Conservation (phyloP, 2,888 invertebrate genomes). For the Periphyllus acericola region DNA sequence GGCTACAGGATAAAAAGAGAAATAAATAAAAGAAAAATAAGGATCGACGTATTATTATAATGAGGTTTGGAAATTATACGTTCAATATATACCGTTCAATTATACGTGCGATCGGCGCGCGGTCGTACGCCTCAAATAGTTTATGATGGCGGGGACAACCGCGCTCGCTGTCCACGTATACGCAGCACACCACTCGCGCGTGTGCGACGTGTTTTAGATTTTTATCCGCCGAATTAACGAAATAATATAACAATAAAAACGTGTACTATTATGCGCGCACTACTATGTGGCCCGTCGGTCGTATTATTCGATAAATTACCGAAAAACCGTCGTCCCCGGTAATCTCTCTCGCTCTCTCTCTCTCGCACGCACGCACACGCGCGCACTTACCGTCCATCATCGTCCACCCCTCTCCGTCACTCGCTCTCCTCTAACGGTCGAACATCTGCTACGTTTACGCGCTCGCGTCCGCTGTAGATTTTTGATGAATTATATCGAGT, state of each 20-base stretch:
- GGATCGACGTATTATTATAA: too few relatives aligned
- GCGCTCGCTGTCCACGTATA: not conserved
- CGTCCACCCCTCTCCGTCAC: too few relatives aligned
- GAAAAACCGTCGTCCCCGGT: not conserved
- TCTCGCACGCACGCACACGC: too few relatives aligned
- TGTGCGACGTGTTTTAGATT: slow-evolving; percentile 3
- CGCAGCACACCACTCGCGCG: not conserved
- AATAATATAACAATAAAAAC: slow-evolving; percentile 8
- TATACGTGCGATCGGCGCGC: too few relatives aligned
- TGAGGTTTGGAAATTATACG: too few relatives aligned
- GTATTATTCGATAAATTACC: slow-evolving; percentile 51
- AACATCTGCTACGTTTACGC: slow-evolving; percentile 49
- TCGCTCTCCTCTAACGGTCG: not conserved
- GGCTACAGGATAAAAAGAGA: too few relatives aligned
- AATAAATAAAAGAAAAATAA: too few relatives aligned
- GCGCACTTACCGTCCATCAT: too few relatives aligned
- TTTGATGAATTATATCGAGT: slow-evolving; percentile 55
- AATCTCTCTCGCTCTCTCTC: not conserved
- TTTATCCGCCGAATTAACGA: slow-evolving; percentile 1
- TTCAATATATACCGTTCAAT: too few relatives aligned
- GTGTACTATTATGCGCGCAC: not conserved
- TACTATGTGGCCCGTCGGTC: not conserved
- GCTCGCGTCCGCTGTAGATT: slow-evolving; percentile 7
- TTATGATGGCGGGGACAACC: not conserved
- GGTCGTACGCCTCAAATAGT: too few relatives aligned